A percentile compares a stretch with the other conserved stretches of the same genome.
phyloP scores from a whole-genome alignment of 2,113 vertebrate species.

The Probosciger aterrimus region DNA sequence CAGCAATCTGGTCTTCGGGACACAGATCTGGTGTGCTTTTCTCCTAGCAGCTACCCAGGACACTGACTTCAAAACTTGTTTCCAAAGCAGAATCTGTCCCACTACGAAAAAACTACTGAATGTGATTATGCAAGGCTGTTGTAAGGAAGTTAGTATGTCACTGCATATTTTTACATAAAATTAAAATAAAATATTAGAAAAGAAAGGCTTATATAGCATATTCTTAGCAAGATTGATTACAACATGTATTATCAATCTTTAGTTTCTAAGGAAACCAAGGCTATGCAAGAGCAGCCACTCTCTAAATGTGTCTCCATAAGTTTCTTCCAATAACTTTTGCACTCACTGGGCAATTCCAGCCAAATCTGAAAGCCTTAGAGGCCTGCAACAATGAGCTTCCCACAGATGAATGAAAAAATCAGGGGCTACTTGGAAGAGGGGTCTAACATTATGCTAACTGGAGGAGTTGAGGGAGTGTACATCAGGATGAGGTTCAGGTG shows the following conservation, averaged over 20 bases:
- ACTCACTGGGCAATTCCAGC: background rate
- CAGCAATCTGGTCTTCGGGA: background rate
- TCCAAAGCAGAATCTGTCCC: background rate
- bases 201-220: background rate
- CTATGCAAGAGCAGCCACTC: background rate
- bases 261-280: background rate
- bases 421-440: background rate
- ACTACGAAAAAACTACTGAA: background rate
- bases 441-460: background rate
- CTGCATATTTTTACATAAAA: constrained; percentile 7
- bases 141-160: background rate
- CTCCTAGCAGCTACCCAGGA: background rate
- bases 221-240: background rate
- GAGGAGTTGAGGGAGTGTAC: background rate
- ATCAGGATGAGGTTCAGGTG: rapidly evolving
- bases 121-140: background rate
- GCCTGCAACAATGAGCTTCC: background rate
- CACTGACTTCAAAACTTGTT: background rate
- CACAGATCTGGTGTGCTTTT: background rate
- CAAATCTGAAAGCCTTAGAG: background rate
- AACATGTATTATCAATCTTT: background rate
- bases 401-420: background rate
- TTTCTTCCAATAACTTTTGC: background rate
- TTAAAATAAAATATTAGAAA: background rate
- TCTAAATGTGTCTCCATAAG: background rate